Base-by-base conservation (phyloP, 2,888 invertebrate species). In the Gerris lacustris region DNA sequence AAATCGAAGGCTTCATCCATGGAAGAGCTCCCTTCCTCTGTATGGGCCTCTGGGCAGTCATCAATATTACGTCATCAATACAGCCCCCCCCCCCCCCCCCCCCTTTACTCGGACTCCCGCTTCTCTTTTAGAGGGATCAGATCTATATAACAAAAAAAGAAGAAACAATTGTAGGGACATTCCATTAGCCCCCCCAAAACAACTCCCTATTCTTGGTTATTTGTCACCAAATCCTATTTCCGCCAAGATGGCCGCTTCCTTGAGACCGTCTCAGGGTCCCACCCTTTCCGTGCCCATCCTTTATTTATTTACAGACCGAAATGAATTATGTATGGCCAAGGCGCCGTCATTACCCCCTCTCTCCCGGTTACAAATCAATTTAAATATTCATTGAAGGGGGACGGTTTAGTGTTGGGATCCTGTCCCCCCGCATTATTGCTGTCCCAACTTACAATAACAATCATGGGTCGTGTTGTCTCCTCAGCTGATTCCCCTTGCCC, bases 121-220 rank as follows among this genome's bases (percentile, higher is more conserved):
- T 31, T 31, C 31, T 31, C 31, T 31, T 31, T 31, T 31, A 31
- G 31, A 31, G 31, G 31, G 2, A 31, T 31, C 31, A 31, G 31
- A 31, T 31, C 31, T 31, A 31, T 31, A 31, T 4, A 31, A 31
- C 31, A 31, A 31, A 31, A 31, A 11, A 55, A 55, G 15, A 55
- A 55, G 55, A 55, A 55, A 55, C 55, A 55, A 55, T 55, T 55
- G 55, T 55, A 55, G 55, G 55, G 55, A 55, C 55, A 55, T 55
- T 55, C 55, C 55, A 55, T 55, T 55, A 55, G 55, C 55, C 15
- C 55, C 31, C 31, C 31, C 31, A 31, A 31, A 31, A 31, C 31
- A 31, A 31, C 31, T 55, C 11, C 55, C 9, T 9, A 11, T 55
- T 55, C 55, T 55, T 5, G 5, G 55, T 55, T 55, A 55, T 55